Base-by-base conservation (phyloP, 2,113 vertebrate genomes). In the Stigmatopora nigra region DNA sequence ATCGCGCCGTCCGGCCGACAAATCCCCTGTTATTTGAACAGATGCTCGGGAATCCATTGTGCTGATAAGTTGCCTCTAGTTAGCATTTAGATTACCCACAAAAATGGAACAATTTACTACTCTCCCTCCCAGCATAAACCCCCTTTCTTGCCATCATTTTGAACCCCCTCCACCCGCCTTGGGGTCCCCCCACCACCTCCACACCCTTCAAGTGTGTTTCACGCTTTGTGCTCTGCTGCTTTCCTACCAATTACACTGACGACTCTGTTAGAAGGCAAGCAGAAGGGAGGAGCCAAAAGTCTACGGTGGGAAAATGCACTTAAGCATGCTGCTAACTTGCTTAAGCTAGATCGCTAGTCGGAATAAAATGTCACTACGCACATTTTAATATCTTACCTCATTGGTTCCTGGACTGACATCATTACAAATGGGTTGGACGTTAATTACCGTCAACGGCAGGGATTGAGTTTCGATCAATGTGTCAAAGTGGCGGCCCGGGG, bases 61-160 rank as follows among this genome's bases (percentile, higher is more conserved):
- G 95, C 93, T 99, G 96, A 99, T 99, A 98, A 99, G 95, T 99
- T 97, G 95, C 94, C 95, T 96, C 96, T 99, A 98, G 96, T 99
- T 99, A 98, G 96, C 96, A 99, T 99, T 99, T 99, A 99, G 96
- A 99, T 99, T 98, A 99, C 95, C 95, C 97, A 94, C 95, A 97
- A 97, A 98, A 99, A 98, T 97, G 92, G 94, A 96, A 96, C 95
- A 98, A 98, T 99, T 99, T 98, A 99, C 94, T 98, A 94, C 93
- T 93, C 93, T 96, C 94, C 94, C 95, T 95, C 93, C 92, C 95
- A 97, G 94, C 95, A 95, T 94, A 92, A 95, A 94, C 93, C 93
- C 93, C 91, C 70, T 44, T 15, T 35, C 5, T 25, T 60, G 45
- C 38, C 60, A 22, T 55, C 35, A 16, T 44, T 60, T 62, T 41